A percentile compares a stretch with the other conserved stretches of the same genome.
Conservation (phyloP, 2,888 invertebrate species). For the Aphrophora alni region DNA sequence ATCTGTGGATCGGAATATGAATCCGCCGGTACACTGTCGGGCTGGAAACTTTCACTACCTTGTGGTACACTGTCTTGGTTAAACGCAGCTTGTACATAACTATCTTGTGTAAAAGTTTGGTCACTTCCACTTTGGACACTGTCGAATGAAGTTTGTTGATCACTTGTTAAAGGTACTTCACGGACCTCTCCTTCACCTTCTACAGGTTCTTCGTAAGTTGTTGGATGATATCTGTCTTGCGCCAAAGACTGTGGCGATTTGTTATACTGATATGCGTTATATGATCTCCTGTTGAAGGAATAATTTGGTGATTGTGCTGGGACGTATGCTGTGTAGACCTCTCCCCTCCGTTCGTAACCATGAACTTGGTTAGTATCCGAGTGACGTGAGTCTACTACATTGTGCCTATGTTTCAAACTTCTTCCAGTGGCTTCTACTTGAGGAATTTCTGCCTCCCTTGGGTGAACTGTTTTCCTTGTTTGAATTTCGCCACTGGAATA, state of each 20-base stretch:
- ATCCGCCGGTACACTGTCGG: background rate
- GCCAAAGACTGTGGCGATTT: background rate
- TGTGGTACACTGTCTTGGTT: background rate
- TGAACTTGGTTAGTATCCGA: background rate
- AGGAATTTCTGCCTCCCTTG: background rate
- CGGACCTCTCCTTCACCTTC: conserved; percentile 14
- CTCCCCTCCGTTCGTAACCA: background rate
- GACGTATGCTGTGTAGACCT: background rate
- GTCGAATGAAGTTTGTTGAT: background rate
- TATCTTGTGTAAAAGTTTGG: background rate
- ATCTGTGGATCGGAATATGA: background rate
- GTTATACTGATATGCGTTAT: background rate
- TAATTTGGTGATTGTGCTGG: background rate
- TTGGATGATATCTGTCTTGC: conserved; percentile 23
- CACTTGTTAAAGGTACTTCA: background rate
- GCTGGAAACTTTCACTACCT: conserved; percentile 15
- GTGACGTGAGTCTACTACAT: background rate
- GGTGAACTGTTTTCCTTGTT: background rate
- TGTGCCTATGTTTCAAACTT: background rate
- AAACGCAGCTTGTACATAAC: background rate
- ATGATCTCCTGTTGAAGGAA: background rate
- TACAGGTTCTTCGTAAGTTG: conserved; percentile 19
- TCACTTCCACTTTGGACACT: background rate
- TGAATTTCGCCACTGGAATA: background rate
- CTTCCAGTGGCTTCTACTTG: background rate